phyloP scores from a whole-genome alignment of 1,140 invertebrate species.

The Pseudomyrmex sp. region DNA sequence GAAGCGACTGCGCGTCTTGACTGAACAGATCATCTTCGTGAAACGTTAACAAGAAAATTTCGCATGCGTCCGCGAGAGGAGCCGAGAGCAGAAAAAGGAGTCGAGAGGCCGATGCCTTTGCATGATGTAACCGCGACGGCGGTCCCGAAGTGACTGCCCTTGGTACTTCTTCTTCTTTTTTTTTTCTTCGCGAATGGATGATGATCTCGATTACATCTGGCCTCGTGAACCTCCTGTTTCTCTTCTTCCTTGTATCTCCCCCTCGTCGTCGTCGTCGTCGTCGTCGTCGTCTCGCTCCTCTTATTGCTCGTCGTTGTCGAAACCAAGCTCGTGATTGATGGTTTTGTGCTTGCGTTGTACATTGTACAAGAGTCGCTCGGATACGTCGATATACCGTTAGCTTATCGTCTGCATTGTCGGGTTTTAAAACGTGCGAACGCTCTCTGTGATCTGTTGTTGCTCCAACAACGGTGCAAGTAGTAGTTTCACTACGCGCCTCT shows the following conservation, averaged over 20 bases:
- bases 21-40: constrained; percentile 1
- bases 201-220: constrained; percentile 59
- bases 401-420: constrained; percentile 54
- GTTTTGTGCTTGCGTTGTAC: constrained; percentile 32
- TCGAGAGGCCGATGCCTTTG: constrained; percentile 47
- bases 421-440: constrained; percentile 50
- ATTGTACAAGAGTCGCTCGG: constrained; percentile 10
- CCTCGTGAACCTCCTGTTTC: constrained; percentile 26
- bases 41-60: constrained; percentile 40
- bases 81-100: constrained; percentile 28
- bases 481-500: constrained; percentile 28
- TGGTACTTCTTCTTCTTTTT: constrained; percentile 1
- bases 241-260: neutral
- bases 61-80: constrained; percentile 19
- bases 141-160: constrained; percentile 37
- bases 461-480: constrained; percentile 24
- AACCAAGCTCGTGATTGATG: constrained; percentile 52
- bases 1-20: neutral
- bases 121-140: constrained; percentile 47
- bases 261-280: neutral
- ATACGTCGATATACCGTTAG: constrained; percentile 55
- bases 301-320: constrained; percentile 41
- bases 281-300: neutral
- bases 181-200: constrained; percentile 17
- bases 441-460: constrained; percentile 42